A percentile compares a stretch with the other conserved stretches of the same genome.
Evolutionary conservation across 2,797 vertebrate genomes (phyloP).

Genomic region (Gastrophryne carolinensis): DNA sequence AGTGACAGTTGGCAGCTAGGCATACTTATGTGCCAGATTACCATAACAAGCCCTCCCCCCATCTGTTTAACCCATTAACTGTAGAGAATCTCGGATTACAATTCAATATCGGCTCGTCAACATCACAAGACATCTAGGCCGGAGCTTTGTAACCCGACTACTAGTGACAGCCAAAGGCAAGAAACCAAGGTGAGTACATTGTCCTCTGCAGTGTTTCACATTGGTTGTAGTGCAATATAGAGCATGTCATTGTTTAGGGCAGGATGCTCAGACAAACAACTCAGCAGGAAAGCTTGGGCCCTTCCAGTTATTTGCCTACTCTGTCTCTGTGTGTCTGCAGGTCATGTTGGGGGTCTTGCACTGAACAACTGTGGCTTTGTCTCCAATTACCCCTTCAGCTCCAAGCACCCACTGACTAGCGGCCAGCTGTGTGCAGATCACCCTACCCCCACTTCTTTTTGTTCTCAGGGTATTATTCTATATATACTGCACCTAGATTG

Average conservation of each 20-base stretch:
- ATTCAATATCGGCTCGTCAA: background rate
- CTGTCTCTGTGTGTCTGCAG: conserved; percentile 21
- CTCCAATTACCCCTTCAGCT: background rate
- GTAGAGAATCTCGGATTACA: background rate
- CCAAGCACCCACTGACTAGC: background rate
- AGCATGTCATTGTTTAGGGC: background rate
- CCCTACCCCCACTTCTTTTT: background rate
- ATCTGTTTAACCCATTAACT: conserved; percentile 8
- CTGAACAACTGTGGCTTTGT: conserved; percentile 37
- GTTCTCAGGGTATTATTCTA: no score
- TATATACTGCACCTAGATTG: no score
- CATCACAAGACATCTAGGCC: background rate
- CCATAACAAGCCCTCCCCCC: background rate
- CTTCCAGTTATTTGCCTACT: conserved; percentile 10
- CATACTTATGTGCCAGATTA: background rate
- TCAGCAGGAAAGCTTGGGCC: background rate
- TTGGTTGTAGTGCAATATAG: background rate
- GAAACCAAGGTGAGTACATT: background rate
- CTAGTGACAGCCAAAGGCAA: background rate
- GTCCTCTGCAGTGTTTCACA: background rate
- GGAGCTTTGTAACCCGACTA: background rate
- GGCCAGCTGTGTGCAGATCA: background rate
- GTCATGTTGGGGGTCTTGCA: conserved; percentile 22
- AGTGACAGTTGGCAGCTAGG: background rate
- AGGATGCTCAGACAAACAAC: background rate